Percentiles rank a stretch among this genome's conserved stretches.
Conservation (phyloP, 37 sponge, comb jelly and placozoan species). For the Diacarnus erythraeanus region DNA sequence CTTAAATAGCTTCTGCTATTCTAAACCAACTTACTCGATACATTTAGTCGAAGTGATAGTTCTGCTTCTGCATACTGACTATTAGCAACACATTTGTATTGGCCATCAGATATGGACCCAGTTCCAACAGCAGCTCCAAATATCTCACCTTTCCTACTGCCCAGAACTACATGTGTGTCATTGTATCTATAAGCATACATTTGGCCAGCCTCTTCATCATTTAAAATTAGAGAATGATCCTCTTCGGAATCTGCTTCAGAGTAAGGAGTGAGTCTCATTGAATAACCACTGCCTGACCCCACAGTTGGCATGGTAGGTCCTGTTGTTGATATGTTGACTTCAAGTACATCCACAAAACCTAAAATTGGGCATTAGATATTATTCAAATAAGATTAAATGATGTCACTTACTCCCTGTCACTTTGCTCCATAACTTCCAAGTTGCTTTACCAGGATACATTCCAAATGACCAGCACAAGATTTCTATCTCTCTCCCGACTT, state of each 20-base stretch:
- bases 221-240: neutral
- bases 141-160: neutral
- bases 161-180: neutral
- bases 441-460: neutral
- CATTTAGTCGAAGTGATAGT: neutral
- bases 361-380: neutral
- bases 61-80: slow-evolving; percentile 1
- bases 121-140: slow-evolving; percentile 23
- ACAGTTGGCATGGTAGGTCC: neutral
- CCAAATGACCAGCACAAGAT: slow-evolving; percentile 12
- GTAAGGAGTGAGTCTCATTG: neutral
- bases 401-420: neutral
- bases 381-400: neutral
- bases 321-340: neutral
- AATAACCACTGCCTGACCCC: neutral
- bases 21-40: too few species aligned
- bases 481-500: slow-evolving; percentile 1
- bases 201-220: slow-evolving; percentile 20
- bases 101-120: neutral
- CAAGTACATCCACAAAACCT: neutral
- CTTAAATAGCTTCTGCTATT: too few species aligned
- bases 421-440: neutral
- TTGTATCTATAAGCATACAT: slow-evolving; percentile 34
- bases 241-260: neutral
- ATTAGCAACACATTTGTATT: slow-evolving; percentile 26